A percentile compares a stretch with the other conserved stretches of the same genome.
phyloP scores from a whole-genome alignment of 2,797 vertebrate genomes.

The Lemur catta region DNA sequence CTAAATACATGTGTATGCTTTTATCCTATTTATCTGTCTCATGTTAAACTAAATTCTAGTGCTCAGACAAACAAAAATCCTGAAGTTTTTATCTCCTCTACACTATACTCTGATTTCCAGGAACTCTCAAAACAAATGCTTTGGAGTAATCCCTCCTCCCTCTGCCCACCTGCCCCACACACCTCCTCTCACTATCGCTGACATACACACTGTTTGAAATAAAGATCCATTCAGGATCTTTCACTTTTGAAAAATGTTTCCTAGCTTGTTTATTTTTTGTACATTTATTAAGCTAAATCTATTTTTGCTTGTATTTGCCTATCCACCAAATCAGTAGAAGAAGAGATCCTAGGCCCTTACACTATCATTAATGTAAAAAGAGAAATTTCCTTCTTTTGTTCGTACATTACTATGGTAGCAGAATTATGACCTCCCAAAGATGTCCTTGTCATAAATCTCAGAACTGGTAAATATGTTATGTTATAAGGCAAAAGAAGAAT shows the following conservation, averaged over 20 bases:
- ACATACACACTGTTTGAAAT: background rate
- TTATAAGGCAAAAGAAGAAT: background rate
- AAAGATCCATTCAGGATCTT: background rate
- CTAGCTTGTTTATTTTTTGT: background rate
- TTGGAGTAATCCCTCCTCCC: background rate
- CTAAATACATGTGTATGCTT: background rate
- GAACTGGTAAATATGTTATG: background rate
- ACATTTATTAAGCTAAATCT: background rate
- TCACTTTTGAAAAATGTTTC: background rate
- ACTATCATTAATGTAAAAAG: background rate
- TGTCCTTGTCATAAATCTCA: background rate
- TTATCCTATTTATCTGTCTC: background rate
- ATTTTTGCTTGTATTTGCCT: background rate
- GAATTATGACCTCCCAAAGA: background rate
- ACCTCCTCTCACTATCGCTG: background rate
- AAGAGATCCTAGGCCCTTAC: no score
- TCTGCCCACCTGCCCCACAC: no score
- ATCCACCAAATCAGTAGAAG: background rate
- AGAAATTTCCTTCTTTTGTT: background rate
- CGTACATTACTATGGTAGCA: background rate
- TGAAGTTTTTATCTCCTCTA: background rate
- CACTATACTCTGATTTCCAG: background rate
- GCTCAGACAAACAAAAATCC: accelerated
- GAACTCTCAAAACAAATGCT: background rate
- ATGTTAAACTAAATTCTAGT: background rate